Evolutionary conservation across 1,140 invertebrate genomes (phyloP).

Genomic region (Meloidogyne hapla): DNA sequence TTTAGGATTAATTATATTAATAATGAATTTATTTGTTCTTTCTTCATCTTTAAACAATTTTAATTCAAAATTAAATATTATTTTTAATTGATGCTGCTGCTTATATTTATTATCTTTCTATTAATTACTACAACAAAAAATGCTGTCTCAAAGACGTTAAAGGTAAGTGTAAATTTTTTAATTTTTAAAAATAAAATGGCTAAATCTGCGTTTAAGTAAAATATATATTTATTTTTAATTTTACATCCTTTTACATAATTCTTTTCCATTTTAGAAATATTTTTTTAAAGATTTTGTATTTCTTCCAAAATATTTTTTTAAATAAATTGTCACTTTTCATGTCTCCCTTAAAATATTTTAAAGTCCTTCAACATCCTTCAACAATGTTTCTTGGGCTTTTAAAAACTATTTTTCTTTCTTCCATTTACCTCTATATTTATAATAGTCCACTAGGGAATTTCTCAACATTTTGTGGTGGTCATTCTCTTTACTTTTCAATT

Average conservation of each 20-base stretch:
- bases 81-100: not conserved
- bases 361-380: no score
- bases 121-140: not conserved
- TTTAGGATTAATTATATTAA: no score
- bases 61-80: not conserved
- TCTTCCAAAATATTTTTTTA: no score
- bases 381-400: not conserved
- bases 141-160: not conserved
- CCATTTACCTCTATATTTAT: not conserved
- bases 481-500: not conserved
- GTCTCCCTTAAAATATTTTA: not conserved
- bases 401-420: not conserved
- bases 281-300: no score
- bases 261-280: no score
- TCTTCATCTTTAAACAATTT: not conserved
- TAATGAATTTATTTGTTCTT: no score
- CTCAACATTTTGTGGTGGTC: not conserved
- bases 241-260: no score
- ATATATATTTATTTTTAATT: no score
- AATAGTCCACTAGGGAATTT: not conserved
- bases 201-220: no score
- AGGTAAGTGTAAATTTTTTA: not conserved
- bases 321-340: not conserved
- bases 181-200: not conserved
- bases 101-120: not conserved